A percentile compares a stretch with the other conserved stretches of the same genome.
phyloP scores from a whole-genome alignment of 2,888 invertebrate species.

The Eupsilia transversa region DNA sequence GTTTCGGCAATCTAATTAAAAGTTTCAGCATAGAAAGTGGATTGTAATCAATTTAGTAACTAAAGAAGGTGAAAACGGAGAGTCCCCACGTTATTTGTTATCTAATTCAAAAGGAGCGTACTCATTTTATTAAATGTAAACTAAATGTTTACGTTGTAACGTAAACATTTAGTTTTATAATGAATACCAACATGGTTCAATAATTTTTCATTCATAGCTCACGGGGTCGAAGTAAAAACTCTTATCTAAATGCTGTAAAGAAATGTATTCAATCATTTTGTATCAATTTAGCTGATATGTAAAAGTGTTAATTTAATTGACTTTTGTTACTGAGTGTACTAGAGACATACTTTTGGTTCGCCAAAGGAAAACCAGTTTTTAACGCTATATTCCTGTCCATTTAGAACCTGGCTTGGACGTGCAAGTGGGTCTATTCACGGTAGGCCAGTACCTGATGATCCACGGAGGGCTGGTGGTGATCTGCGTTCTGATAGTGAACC shows the following conservation, averaged over 20 bases:
- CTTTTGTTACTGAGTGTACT: not conserved
- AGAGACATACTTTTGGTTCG: not conserved
- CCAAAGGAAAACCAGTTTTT: not conserved
- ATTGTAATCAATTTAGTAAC: conserved; percentile 15
- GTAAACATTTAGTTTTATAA: not conserved
- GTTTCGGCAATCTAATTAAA: conserved; percentile 42
- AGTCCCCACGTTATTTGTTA: not conserved
- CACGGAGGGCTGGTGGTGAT: conserved; percentile 90
- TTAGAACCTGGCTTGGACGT: conserved; percentile 81
- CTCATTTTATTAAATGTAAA: not conserved
- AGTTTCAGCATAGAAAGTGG: conserved; percentile 22
- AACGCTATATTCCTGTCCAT: not conserved
- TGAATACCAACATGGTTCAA: not conserved
- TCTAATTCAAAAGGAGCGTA: not conserved
- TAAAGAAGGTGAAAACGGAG: not conserved
- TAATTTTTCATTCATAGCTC: not conserved
- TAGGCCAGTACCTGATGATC: conserved; percentile 90
- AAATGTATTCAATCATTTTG: not conserved
- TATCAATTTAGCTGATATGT: not conserved
- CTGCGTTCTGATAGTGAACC: conserved; percentile 90
- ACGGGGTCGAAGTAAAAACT: not conserved
- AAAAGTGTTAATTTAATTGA: not conserved
- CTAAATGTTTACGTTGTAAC: not conserved
- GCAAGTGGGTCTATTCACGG: conserved; percentile 84
- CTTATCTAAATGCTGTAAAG: not conserved